Base-by-base conservation (phyloP, 2,113 vertebrate species). In the Seriola aureovittata region DNA sequence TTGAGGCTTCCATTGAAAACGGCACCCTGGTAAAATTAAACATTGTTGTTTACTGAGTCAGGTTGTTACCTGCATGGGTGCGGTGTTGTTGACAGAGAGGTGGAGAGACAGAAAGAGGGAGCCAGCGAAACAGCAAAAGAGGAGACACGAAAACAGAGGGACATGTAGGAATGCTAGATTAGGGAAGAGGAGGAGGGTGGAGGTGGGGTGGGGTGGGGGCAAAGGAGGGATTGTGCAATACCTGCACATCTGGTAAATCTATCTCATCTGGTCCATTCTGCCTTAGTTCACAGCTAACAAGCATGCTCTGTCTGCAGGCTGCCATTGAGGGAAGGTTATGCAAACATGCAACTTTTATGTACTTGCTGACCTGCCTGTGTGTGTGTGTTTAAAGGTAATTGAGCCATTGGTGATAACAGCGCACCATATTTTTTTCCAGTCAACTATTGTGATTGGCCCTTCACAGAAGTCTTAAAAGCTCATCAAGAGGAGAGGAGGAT, bases 241-340 rank as follows among this genome's bases (percentile, higher is more conserved):
- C 85, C 90, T 93, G 91, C 90, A 95, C 90, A 94, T 93, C 93
- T 95, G 94, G 86, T 90, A 92, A 92, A 92, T 88, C 84, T 78
- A 93, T 94, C 90, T 88, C 85, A 78, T 93, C 81, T 92, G 85
- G 76, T 76, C 59, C 73, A 44, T 38, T 89, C 85, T 82, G 82
- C 74, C 84, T 78, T 66, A 58, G 70, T 88, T 68, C 83, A 57
- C 78, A 52, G 74, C 85, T 90, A 94, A 93, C 92, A 89, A 87
- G 86, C 66, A 8, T 29, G 82, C 85, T 91, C 84, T 91, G 85
- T 91, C 69, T 78, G 85, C 85, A 52, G 73, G 72, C 85, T 54
- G 73, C 85, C 74, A 63, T 85, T 46, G 71, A 86, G 60, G 38
- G 82, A 78, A 86, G 90, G 90, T 94, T 90, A 89, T 14, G 65